Base-by-base conservation (phyloP, 2,888 invertebrate species). In the Nymphalis polychloros region DNA sequence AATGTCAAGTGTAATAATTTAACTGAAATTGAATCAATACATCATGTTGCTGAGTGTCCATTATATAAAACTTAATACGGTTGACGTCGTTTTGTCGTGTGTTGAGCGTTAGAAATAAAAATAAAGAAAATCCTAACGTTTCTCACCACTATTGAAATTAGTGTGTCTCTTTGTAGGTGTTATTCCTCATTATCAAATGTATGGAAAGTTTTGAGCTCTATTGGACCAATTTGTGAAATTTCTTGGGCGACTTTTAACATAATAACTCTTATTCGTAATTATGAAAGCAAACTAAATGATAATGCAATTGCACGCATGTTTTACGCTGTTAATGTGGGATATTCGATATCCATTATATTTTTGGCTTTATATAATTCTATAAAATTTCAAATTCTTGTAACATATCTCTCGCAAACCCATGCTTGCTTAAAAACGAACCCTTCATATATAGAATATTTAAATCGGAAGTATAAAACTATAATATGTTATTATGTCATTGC, bases 261-360 rank as follows among this genome's bases (percentile, higher is more conserved):
- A 35, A 31, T 55, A 20, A 8, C 8, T 16, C 27, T 8, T 8
- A 55, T 20, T 17, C 17, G 31, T n/a, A 17, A n/a, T 31, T 55
- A 17, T 55, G 17, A 31, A 8, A 31, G 10, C n/a, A 6, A 16
- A 17, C 17, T n/a, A 4, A 4, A 55, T n/a, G 5, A 8, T 8
- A 17, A 10, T 2, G 1, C 31, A 6, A 52, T 5, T 23, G 10
- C 23, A 23, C 1, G 1, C 13, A 8, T 55, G 17, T 31, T 17
- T 31, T 31, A 20, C 8, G 20, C 20, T 31, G 27, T 17, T 6
- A 65, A 23, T 41, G 35, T 59, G 8, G 35, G 27, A 47, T 61
- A 46, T 62, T 65, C 66, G 5, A 16, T 63, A 16, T 17, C 27
- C 2, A 13, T 55, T 7, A 46, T 63, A 16, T 17, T 63, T 27